Conservation (phyloP, 2,113 vertebrate species). For the Embiotoca jacksoni region DNA sequence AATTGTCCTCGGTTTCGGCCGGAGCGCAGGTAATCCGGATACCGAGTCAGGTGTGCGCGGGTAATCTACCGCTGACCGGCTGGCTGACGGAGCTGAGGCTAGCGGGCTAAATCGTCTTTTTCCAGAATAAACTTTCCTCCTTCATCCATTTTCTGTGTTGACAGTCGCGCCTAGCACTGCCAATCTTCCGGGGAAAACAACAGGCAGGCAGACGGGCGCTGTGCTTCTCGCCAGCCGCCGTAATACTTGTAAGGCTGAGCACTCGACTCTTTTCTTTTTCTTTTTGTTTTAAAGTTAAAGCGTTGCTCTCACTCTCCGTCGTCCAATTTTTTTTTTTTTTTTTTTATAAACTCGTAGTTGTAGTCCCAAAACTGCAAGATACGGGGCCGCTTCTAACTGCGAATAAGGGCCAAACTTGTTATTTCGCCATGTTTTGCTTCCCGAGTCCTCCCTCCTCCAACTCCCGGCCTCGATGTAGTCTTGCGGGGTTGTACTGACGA, state of each 20-base stretch:
- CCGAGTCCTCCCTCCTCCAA: constrained; percentile 69
- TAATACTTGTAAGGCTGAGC: constrained; percentile 45
- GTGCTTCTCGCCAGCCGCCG: constrained; percentile 43
- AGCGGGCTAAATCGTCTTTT: constrained; percentile 48
- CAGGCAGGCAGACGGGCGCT: constrained; percentile 45
- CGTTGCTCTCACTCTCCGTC: constrained; percentile 28
- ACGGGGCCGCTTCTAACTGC: constrained; percentile 41
- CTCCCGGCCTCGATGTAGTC: constrained; percentile 55
- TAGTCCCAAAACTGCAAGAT: constrained; percentile 35
- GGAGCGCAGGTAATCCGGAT: constrained; percentile 11
- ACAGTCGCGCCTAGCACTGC: constrained; percentile 78
- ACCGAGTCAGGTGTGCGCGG: constrained; percentile 67
- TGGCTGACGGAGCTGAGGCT: constrained; percentile 51
- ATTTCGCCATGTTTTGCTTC: constrained; percentile 80
- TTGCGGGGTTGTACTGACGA: constrained; percentile 58
- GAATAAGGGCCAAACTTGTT: constrained; percentile 70
- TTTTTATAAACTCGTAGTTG: constrained; percentile 8
- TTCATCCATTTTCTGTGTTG: constrained; percentile 75
- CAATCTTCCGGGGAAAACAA: constrained; percentile 75
- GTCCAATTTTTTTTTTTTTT: constrained; percentile 23
- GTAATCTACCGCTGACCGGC: constrained; percentile 7
- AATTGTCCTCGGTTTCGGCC: constrained; percentile 13
- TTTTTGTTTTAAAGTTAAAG: constrained; percentile 31
- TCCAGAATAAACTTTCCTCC: constrained; percentile 71
- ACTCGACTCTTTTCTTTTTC: constrained; percentile 5